Percentiles rank a stretch among this genome's conserved stretches.
These are phyloP conservation scores for Motacilla tschutschensis DNA, from an alignment of 2,113 vertebrate species.

Conservation along the genomic window DNA sequence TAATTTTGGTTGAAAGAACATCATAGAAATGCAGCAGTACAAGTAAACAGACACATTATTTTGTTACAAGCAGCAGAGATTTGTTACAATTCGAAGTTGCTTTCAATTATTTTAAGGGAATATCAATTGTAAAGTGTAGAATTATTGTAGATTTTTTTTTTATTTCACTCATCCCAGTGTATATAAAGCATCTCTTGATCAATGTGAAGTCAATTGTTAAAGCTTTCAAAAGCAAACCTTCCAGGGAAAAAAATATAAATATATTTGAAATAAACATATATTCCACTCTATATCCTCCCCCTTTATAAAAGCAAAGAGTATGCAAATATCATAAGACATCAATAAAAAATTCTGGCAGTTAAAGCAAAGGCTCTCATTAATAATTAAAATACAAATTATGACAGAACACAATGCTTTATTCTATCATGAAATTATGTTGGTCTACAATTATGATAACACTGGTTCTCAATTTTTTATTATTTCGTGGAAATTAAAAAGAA, in stretches of 20 bases:
- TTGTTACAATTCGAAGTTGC: background rate
- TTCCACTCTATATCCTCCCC: background rate
- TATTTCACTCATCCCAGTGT: background rate
- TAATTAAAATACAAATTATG: slow-evolving; percentile 67
- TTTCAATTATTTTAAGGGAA: background rate
- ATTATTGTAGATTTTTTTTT: background rate
- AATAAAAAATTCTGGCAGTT: slow-evolving; percentile 64
- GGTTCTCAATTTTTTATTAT: slow-evolving; percentile 33
- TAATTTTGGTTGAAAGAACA: background rate
- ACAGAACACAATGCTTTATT: slow-evolving; percentile 50
- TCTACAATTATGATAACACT: slow-evolving; percentile 19
- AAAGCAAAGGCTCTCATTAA: slow-evolving; percentile 56
- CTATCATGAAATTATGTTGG: slow-evolving; percentile 34
- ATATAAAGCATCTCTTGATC: background rate
- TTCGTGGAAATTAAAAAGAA: slow-evolving; percentile 34
- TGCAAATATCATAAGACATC: slow-evolving; percentile 43
- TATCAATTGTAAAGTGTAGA: background rate
- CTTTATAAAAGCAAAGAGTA: background rate
- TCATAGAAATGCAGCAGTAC: background rate
- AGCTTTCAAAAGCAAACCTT: slow-evolving; percentile 23
- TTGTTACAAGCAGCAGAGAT: background rate
- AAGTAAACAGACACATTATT: background rate
- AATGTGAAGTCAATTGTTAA: background rate
- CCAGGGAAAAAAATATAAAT: background rate
- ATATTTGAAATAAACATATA: background rate